phyloP scores from a whole-genome alignment of 2,113 vertebrate species.

The Rhea americana region DNA sequence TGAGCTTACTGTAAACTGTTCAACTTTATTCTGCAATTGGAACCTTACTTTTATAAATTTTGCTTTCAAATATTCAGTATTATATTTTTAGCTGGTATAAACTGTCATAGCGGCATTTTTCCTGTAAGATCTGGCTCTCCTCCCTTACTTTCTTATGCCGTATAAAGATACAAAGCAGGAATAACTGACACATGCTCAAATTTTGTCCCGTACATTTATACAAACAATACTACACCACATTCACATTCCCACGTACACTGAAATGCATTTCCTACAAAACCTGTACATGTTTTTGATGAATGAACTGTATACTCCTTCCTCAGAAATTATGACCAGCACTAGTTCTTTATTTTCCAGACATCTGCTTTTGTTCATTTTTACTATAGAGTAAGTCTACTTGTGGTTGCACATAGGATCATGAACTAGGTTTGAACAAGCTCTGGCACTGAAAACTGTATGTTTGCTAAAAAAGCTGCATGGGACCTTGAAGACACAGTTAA shows the following conservation, averaged over 20 bases:
- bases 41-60: background rate
- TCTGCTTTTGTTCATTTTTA: background rate
- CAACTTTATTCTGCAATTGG: background rate
- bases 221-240: background rate
- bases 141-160: background rate
- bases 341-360: background rate
- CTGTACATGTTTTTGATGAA: background rate
- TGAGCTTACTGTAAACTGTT: background rate
- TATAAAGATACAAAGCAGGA: background rate
- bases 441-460: background rate
- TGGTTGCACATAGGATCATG: background rate
- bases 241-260: background rate
- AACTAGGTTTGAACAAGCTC: background rate
- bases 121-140: background rate
- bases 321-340: background rate
- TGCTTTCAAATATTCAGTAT: background rate
- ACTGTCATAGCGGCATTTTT: slow-evolving; percentile 49
- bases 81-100: slow-evolving; percentile 42
- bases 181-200: background rate
- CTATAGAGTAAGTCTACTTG: background rate
- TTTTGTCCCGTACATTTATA: background rate
- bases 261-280: background rate
- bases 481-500: background rate
- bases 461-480: background rate
- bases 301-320: background rate